Percentiles rank a stretch among this genome's conserved stretches.
These are phyloP conservation scores for Clytia hemisphaerica DNA, from an alignment of 30 jellyfish, hydroid and myxozoan genomes.

Conservation along the genomic window DNA sequence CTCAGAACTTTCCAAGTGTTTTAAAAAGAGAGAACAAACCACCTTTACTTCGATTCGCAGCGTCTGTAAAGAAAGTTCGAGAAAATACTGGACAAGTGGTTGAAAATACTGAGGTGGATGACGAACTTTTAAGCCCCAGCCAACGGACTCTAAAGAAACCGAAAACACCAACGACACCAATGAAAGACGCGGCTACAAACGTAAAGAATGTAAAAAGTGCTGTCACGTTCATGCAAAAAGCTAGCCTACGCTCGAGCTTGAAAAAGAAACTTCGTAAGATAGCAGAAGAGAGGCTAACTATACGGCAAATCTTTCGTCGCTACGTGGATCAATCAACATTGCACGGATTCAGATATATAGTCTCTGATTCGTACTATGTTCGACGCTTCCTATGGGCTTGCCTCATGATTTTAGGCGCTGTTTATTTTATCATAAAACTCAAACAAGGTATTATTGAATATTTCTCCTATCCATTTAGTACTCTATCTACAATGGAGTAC, in stretches of 20 bases:
- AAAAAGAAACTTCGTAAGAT: slow-evolving; percentile 50
- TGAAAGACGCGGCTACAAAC: no score
- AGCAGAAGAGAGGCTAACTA: slow-evolving; percentile 84
- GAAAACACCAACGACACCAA: no score
- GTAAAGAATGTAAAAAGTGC: no score
- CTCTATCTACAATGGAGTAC: slow-evolving; percentile 81
- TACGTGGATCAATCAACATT: slow-evolving; percentile 85
- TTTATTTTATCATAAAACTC: slow-evolving; percentile 63
- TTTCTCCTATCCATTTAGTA: slow-evolving; percentile 76
- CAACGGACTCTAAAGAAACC: no score
- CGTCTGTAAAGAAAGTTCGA: no score
- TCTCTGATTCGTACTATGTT: slow-evolving; percentile 66
- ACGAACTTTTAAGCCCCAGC: no score
- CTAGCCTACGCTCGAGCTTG: neutral
- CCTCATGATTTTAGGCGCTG: slow-evolving; percentile 75
- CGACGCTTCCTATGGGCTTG: slow-evolving; percentile 82
- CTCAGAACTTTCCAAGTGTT: no score
- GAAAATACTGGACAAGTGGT: no score
- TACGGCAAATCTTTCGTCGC: slow-evolving; percentile 70
- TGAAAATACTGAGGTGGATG: no score
- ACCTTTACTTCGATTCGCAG: no score
- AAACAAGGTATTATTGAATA: slow-evolving; percentile 60
- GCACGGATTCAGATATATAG: slow-evolving; percentile 89
- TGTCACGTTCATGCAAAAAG: no score
- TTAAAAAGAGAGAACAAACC: no score